These are phyloP conservation scores for Alsophila aescularia DNA, from an alignment of 2,888 invertebrate species.

Conservation along the genomic window DNA sequence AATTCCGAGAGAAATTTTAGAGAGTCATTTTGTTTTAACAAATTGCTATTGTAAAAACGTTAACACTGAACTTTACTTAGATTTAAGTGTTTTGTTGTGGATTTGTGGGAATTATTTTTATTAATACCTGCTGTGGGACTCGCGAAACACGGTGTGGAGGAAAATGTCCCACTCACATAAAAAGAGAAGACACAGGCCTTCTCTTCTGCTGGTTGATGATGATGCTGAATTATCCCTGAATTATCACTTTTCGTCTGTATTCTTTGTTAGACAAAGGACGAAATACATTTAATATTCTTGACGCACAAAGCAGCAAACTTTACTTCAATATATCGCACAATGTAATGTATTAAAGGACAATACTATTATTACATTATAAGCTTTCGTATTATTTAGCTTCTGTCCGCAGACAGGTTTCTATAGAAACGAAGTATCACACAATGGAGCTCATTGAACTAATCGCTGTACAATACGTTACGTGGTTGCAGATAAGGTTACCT, in stretches of 20 bases:
- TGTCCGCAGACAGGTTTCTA: slow-evolving; percentile 11
- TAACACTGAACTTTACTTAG: slow-evolving; percentile 31
- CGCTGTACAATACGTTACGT: slow-evolving; percentile 11
- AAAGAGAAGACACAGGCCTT: no score
- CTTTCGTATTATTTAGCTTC: slow-evolving; percentile 2
- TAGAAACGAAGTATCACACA: slow-evolving; percentile 17
- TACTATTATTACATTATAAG: slow-evolving; percentile 6
- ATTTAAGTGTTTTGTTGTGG: not conserved
- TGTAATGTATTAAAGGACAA: slow-evolving; percentile 1
- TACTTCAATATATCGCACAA: not conserved
- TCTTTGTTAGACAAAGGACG: no score
- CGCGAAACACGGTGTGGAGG: no score
- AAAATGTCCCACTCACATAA: no score
- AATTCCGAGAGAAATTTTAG: slow-evolving; percentile 27
- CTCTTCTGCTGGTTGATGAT: no score
- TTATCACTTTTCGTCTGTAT: no score
- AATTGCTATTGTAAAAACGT: slow-evolving; percentile 32
- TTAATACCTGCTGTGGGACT: not conserved
- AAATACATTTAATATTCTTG: no score
- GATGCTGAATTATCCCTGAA: no score
- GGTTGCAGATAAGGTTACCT: not conserved
- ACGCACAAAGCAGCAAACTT: not conserved
- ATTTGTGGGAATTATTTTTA: not conserved
- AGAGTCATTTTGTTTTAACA: slow-evolving; percentile 35
- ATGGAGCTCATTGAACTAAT: slow-evolving; percentile 21